Conservation (phyloP, 2,888 invertebrate species). For the Cabera pusaria region DNA sequence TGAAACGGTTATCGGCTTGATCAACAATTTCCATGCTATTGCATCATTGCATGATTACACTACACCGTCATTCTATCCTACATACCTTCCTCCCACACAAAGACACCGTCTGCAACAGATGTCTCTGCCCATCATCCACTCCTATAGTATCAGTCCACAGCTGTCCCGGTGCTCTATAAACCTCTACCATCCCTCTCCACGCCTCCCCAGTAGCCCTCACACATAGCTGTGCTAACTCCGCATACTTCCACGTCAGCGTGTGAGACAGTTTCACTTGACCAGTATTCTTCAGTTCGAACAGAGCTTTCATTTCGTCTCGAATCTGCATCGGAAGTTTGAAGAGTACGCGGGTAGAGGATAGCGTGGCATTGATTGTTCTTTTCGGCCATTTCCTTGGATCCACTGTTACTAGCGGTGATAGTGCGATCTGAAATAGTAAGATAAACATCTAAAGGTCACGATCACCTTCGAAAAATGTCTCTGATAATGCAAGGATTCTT, state of each 20-base stretch:
- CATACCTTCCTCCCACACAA: slow-evolving; percentile 86
- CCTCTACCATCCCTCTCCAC: slow-evolving; percentile 53
- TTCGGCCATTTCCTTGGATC: slow-evolving; percentile 75
- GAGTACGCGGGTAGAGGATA: slow-evolving; percentile 44
- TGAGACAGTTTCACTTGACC: slow-evolving; percentile 58
- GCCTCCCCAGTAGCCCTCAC: slow-evolving; percentile 61
- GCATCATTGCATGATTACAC: too few relatives aligned
- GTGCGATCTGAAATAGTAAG: slow-evolving; percentile 54
- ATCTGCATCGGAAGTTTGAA: slow-evolving; percentile 57
- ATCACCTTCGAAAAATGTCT: too few relatives aligned
- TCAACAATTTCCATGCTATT: too few relatives aligned
- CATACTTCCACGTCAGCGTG: slow-evolving; percentile 72
- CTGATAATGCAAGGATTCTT: too few relatives aligned
- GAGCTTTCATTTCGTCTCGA: slow-evolving; percentile 58
- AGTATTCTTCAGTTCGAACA: slow-evolving; percentile 55
- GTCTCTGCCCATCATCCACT: slow-evolving; percentile 78
- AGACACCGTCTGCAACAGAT: slow-evolving; percentile 85
- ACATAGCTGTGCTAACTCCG: slow-evolving; percentile 63
- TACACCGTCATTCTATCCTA: too few relatives aligned
- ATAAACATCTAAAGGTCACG: too few relatives aligned
- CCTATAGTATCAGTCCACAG: slow-evolving; percentile 83
- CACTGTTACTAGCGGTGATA: slow-evolving; percentile 68
- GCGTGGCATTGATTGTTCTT: slow-evolving; percentile 43
- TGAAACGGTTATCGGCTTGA: too few relatives aligned
- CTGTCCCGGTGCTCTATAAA: slow-evolving; percentile 65